Evolutionary conservation across 2,888 invertebrate species (phyloP), one percentile per base, ranked within the genome.

Genomic region (Volucella bombylans): DNA sequence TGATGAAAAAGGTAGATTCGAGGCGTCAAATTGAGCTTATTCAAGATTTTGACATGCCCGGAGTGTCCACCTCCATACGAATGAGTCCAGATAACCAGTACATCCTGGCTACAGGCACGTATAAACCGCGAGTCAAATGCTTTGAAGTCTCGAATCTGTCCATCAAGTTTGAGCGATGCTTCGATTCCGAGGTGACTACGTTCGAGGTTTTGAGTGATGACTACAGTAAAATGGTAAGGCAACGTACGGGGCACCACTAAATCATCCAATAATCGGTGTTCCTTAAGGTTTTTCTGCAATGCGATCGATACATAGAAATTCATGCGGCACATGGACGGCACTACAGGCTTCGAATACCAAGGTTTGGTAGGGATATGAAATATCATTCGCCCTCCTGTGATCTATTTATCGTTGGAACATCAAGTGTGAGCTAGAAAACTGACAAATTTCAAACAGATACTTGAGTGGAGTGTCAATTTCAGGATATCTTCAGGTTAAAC

Each of bases 31-130:
- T 99, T 88, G 97, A 99, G 92, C 94, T 99, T 52, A 97, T 99
- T 87, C 99, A 99, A 92, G 99, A 99, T 90, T 99, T 99, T 93
- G 97, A 98, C 88, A 99, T 99, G 99, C 99, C 99, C 38, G 97
- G 95, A 62, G 94, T 99, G 0, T 98, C 98, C 89, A 96, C 95
- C 15, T 94, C 95, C 67, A 93, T 99, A 31, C 94, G 95, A 89
- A 94, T 97, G 86, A 97, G 99, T 9, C 95, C 94, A 88, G 99
- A 99, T 93, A 96, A 97, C 15, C 96, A 98, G 87, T 98, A 96
- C 90, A 95, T 99, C 83, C 93, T 98, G 90, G 96, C 97, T 1
- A 96, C 98, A 45, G 99, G 99, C 61, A 96, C 96, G 85, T 99
- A 99, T 91, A 99, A 99, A 90, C 99, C 99, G 0, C 93, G 98